Evolutionary conservation across 2,797 vertebrate genomes (phyloP).

Genomic region (Eidolon dupreanum): DNA sequence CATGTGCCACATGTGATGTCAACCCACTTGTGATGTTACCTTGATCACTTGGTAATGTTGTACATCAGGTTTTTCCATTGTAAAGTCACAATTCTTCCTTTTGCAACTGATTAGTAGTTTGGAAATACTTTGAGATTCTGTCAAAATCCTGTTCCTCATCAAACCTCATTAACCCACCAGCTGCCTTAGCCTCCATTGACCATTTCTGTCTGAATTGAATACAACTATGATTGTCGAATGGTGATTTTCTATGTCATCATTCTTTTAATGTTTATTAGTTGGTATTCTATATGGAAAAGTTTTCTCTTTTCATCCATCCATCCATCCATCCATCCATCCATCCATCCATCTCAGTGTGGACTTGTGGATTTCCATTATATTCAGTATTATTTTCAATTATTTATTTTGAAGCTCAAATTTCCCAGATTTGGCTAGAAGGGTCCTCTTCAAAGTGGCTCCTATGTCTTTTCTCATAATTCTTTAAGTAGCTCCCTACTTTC

Average conservation of each 20-base stretch:
- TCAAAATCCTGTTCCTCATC: neutral
- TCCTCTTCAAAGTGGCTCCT: neutral
- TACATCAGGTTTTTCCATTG: neutral
- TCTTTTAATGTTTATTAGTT: neutral
- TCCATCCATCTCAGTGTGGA: too few relatives aligned
- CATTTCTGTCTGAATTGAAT: neutral
- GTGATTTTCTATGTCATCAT: neutral
- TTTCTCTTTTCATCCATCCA: neutral
- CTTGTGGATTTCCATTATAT: neutral
- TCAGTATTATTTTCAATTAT: slow-evolving; percentile 8
- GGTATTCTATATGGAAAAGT: neutral
- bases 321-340: neutral
- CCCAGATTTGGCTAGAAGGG: neutral
- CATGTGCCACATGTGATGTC: neutral
- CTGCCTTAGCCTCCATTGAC: neutral
- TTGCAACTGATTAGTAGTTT: neutral
- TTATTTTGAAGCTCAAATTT: slow-evolving; percentile 7
- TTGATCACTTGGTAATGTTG: neutral
- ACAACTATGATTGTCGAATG: neutral
- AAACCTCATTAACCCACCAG: neutral
- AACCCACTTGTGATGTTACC: neutral
- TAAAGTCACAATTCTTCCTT: neutral
- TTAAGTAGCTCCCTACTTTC: neutral
- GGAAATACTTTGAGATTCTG: neutral
- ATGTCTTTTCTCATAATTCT: neutral